These are phyloP conservation scores for Spodoptera litura DNA, from an alignment of 1,140 invertebrate species.

Conservation along the genomic window DNA sequence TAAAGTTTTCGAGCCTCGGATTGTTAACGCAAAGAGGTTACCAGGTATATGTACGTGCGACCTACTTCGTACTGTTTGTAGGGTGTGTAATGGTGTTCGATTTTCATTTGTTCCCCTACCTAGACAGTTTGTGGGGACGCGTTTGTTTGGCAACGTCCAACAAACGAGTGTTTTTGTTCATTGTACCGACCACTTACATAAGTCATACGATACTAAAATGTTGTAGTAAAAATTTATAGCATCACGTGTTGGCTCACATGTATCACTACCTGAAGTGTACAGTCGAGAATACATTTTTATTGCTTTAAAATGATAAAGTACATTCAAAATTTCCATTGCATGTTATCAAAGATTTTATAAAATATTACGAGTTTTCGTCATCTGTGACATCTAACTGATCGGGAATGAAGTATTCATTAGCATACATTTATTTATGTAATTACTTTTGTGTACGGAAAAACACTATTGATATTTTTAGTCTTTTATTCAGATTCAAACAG, in stretches of 20 bases:
- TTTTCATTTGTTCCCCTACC: constrained; percentile 23
- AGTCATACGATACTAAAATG: constrained; percentile 15
- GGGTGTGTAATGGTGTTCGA: constrained; percentile 7
- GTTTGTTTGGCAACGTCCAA: constrained; percentile 25
- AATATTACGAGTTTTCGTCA: too few relatives aligned
- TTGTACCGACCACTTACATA: constrained; percentile 5
- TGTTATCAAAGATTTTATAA: too few relatives aligned
- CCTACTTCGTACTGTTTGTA: not conserved
- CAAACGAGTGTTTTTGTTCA: not conserved
- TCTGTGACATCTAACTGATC: too few relatives aligned
- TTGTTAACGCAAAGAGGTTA: not conserved
- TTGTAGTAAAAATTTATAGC: constrained; percentile 25
- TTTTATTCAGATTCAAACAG: too few relatives aligned
- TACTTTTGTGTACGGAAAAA: too few relatives aligned
- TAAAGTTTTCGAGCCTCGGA: constrained; percentile 19
- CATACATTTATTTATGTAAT: too few relatives aligned
- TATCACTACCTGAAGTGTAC: not conserved
- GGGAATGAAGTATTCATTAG: too few relatives aligned
- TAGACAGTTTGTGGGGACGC: not conserved
- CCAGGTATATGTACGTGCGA: not conserved
- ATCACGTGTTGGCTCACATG: not conserved
- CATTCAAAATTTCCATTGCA: too few relatives aligned
- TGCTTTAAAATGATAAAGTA: too few relatives aligned
- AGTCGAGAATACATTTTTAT: not conserved
- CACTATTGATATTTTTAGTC: too few relatives aligned